phyloP scores from a whole-genome alignment of 2,113 vertebrate genomes.

The Gallinago jamesoni region DNA sequence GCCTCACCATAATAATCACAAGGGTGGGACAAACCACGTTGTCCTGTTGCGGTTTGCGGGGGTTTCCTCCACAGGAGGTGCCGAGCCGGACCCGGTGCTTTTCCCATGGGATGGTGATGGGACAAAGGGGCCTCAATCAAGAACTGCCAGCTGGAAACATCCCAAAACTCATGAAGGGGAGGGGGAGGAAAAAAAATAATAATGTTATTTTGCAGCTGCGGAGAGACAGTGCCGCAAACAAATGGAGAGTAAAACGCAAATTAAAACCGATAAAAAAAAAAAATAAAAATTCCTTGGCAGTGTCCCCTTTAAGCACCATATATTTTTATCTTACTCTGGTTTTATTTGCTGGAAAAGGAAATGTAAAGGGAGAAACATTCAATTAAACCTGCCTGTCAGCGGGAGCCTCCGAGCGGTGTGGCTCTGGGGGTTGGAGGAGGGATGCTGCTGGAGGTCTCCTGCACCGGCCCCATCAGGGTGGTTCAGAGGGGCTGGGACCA shows the following conservation, averaged over 20 bases:
- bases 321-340: constrained; percentile 45
- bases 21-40: neutral
- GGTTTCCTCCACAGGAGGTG: neutral
- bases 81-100: fast-evolving
- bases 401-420: neutral
- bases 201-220: neutral
- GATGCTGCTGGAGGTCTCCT: neutral
- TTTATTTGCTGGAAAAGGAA: constrained; percentile 57
- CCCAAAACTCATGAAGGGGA: neutral
- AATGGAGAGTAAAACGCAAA: neutral
- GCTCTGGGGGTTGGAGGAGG: neutral
- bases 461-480: neutral
- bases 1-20: neutral
- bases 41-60: neutral
- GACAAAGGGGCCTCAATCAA: neutral
- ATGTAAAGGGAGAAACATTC: constrained; percentile 49
- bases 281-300: constrained; percentile 27
- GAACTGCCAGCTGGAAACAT: neutral
- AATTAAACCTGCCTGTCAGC: constrained; percentile 20
- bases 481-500: fast-evolving
- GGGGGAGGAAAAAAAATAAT: neutral
- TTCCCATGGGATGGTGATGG: neutral
- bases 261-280: neutral
- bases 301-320: constrained; percentile 51
- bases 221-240: neutral